Percentiles rank a stretch among this genome's conserved stretches.
Evolutionary conservation across 2,113 vertebrate genomes (phyloP).

Genomic region (Halichoerus grypus): DNA sequence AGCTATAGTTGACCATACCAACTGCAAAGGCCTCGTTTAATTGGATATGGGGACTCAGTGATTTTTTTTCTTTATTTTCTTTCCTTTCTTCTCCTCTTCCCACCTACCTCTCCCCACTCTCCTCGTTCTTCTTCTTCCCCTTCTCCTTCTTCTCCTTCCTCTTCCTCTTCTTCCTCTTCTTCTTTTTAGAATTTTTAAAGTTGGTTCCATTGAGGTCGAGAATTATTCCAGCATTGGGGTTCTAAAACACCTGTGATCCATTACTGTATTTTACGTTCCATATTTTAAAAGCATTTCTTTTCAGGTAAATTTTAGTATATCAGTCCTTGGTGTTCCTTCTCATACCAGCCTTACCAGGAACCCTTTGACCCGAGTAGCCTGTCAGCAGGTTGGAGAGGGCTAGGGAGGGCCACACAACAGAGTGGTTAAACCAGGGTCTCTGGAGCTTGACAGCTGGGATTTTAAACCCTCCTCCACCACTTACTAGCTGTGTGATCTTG

Average conservation of each 20-base stretch:
- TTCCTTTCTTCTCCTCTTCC: background rate
- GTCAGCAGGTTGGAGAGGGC: background rate
- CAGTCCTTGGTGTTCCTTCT: background rate
- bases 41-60: background rate
- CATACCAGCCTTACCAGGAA: background rate
- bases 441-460: background rate
- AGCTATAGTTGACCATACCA: background rate
- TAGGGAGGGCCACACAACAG: background rate
- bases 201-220: background rate
- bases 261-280: background rate
- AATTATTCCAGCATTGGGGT: background rate
- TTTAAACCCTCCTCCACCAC: background rate
- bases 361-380: background rate
- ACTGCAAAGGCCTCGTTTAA: background rate
- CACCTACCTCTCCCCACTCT: background rate
- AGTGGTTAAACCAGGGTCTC: background rate
- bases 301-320: background rate
- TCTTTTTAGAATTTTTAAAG: background rate
- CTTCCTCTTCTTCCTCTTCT: background rate
- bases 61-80: background rate
- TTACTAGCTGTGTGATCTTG: background rate
- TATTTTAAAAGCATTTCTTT: background rate
- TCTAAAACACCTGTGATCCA: background rate
- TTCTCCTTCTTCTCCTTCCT: background rate
- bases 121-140: background rate